Evolutionary conservation across 2,888 invertebrate species (phyloP).

Genomic region (Galerucella nymphaeae): DNA sequence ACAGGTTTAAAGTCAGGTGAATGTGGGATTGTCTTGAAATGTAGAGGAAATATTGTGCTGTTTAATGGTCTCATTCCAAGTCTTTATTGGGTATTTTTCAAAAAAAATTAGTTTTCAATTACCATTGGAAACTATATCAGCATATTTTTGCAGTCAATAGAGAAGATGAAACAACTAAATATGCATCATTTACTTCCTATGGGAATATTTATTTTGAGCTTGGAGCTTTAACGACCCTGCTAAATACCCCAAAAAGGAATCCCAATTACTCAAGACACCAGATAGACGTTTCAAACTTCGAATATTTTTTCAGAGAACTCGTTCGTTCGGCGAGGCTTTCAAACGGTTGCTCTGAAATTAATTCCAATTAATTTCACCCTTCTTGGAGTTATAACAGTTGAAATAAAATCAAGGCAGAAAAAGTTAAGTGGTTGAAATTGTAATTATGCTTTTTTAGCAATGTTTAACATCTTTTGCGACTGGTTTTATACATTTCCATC

Average conservation of each 20-base stretch:
- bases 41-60: too few relatives aligned
- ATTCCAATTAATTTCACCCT: conserved; percentile 13
- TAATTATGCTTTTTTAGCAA: neutral
- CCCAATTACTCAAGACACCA: conserved; percentile 10
- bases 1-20: too few relatives aligned
- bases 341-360: conserved; percentile 2
- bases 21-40: too few relatives aligned
- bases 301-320: neutral
- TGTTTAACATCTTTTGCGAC: neutral
- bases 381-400: neutral
- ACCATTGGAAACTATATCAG: too few relatives aligned
- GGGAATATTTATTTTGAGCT: conserved; percentile 3
- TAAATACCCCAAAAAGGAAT: conserved; percentile 7
- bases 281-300: neutral
- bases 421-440: neutral
- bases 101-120: too few relatives aligned
- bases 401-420: neutral
- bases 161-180: neutral
- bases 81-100: too few relatives aligned
- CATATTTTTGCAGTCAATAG: neutral
- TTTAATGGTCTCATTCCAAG: too few relatives aligned
- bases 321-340: neutral
- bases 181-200: neutral
- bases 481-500: neutral
- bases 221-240: neutral